Percentiles rank a stretch among this genome's conserved stretches.
Conservation (phyloP, 2,888 invertebrate genomes). For the Acrobasis consociella region DNA sequence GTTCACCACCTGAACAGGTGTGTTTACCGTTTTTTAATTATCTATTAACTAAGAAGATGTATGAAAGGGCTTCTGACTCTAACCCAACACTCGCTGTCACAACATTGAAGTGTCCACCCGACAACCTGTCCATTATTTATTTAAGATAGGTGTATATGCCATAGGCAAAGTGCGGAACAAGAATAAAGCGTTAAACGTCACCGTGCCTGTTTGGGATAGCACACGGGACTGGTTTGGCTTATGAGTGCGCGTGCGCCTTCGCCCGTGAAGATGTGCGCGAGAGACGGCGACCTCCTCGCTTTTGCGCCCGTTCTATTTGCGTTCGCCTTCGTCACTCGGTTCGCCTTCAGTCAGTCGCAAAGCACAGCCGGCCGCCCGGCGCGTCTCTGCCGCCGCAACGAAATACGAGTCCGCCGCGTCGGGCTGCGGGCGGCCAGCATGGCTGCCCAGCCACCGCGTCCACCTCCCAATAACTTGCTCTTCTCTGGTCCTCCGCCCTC, state of each 20-base stretch:
- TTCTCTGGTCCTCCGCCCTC: slow-evolving; percentile 75
- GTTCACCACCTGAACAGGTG: slow-evolving; percentile 78
- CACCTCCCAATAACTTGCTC: slow-evolving; percentile 77
- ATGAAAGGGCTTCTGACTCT: slow-evolving; percentile 54
- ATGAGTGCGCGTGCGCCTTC: slow-evolving; percentile 77
- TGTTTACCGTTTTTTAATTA: slow-evolving; percentile 61
- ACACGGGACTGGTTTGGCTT: slow-evolving; percentile 77
- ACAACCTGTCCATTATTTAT: slow-evolving; percentile 57
- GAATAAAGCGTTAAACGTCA: slow-evolving; percentile 73
- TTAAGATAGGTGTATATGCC: slow-evolving; percentile 48
- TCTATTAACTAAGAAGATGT: slow-evolving; percentile 50
- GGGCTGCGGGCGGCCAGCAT: slow-evolving; percentile 71
- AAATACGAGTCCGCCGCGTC: slow-evolving; percentile 65
- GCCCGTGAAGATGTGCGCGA: slow-evolving; percentile 81
- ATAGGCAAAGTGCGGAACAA: slow-evolving; percentile 73
- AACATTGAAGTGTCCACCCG: slow-evolving; percentile 70
- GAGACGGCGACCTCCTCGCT: slow-evolving; percentile 81
- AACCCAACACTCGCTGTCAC: slow-evolving; percentile 61
- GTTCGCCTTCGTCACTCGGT: slow-evolving; percentile 81
- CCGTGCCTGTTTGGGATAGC: slow-evolving; percentile 71
- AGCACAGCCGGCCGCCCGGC: slow-evolving; percentile 77
- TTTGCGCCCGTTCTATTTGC: slow-evolving; percentile 81
- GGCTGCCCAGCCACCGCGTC: slow-evolving; percentile 79
- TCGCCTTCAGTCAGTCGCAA: slow-evolving; percentile 81
- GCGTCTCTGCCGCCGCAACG: slow-evolving; percentile 67